phyloP scores from a whole-genome alignment of 2,888 invertebrate species.

The Ligdia adustata region DNA sequence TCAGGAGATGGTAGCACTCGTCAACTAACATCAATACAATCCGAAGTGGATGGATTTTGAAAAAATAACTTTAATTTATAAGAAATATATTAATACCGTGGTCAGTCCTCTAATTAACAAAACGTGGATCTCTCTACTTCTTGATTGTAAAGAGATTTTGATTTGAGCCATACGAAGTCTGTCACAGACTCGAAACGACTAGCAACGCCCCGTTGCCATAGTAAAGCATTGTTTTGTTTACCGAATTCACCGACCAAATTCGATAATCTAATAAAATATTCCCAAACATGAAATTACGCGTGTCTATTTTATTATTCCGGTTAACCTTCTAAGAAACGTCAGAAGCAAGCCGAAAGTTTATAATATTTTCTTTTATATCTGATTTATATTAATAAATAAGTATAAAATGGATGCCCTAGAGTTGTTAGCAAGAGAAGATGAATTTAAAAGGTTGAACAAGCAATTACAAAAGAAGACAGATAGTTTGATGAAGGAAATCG shows the following conservation, averaged over 20 bases:
- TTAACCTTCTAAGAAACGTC: slow-evolving; percentile 1
- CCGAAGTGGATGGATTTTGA: background rate
- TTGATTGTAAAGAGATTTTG: background rate
- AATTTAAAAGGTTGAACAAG: slow-evolving; percentile 74
- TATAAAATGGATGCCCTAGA: slow-evolving; percentile 67
- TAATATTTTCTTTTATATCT: background rate
- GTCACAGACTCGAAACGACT: slow-evolving; percentile 18
- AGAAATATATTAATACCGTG: background rate
- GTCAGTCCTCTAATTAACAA: background rate
- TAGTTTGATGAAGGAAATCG: slow-evolving; percentile 73
- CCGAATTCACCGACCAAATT: slow-evolving; percentile 39
- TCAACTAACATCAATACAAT: slow-evolving; percentile 53
- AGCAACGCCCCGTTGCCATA: slow-evolving; percentile 49
- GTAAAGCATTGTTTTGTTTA: slow-evolving; percentile 51
- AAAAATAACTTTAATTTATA: background rate
- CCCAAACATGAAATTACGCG: background rate
- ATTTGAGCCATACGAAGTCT: slow-evolving; percentile 16
- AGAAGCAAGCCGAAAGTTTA: slow-evolving; percentile 10
- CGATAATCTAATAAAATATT: slow-evolving; percentile 7
- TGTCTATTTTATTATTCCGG: background rate
- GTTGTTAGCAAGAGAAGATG: slow-evolving; percentile 72
- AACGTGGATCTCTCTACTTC: background rate
- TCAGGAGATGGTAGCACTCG: slow-evolving; percentile 61
- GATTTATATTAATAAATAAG: background rate
- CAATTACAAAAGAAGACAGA: slow-evolving; percentile 76